Conservation (phyloP, 2,797 vertebrate genomes). For the Acestrorhynchus altus region DNA sequence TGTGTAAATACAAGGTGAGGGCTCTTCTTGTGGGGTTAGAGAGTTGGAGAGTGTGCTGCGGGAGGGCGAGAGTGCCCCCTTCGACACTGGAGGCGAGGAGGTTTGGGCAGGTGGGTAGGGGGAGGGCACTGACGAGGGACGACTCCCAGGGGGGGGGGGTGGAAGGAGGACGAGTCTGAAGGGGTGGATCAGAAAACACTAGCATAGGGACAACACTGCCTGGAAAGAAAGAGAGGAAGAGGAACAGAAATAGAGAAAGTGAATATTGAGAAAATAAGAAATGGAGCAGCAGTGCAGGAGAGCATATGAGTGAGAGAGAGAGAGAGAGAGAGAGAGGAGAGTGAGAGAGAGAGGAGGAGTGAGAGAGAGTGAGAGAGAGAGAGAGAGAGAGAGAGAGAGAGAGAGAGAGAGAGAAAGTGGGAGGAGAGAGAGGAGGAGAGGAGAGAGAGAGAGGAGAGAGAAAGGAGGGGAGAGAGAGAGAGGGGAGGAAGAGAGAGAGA, state of each 20-base stretch:
- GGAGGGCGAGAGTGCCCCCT: slow-evolving; percentile 42
- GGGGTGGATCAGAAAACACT: slow-evolving; percentile 47
- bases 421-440: too few relatives aligned
- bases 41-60: background rate
- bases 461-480: slow-evolving; percentile 2
- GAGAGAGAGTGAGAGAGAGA: too few relatives aligned
- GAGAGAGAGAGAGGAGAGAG: background rate
- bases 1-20: slow-evolving; percentile 56
- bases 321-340: background rate
- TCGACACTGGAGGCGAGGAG: background rate
- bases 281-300: background rate
- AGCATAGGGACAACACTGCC: slow-evolving; percentile 21
- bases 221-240: slow-evolving; percentile 36
- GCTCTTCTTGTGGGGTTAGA: slow-evolving; percentile 65
- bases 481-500: too few relatives aligned
- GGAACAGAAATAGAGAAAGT: background rate
- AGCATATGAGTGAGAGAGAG: background rate
- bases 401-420: too few relatives aligned
- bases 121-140: slow-evolving; percentile 43
- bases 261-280: too few relatives aligned
- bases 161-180: slow-evolving; percentile 71
- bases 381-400: too few relatives aligned
- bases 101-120: slow-evolving; percentile 1
- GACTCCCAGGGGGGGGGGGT: background rate
- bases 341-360: too few relatives aligned